Base-by-base conservation (phyloP, 2,113 vertebrate genomes). In the Orientallactaga bullata region DNA sequence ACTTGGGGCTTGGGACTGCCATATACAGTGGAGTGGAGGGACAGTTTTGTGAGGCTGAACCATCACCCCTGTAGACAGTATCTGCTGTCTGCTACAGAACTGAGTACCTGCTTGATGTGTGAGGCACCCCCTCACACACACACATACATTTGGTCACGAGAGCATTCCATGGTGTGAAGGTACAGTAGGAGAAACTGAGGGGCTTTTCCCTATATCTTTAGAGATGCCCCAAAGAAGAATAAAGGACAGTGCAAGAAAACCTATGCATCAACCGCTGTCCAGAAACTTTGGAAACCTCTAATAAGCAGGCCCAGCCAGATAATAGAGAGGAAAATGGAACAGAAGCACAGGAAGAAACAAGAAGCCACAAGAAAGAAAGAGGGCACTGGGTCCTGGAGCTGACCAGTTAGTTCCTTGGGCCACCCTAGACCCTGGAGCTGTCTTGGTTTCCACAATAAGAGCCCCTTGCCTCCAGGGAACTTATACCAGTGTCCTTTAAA, bases 361-460 rank as follows among this genome's bases (percentile, higher is more conserved):
- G 81, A 89, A 94, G 47, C 81, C 26, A 2, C 51, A 58, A 91
- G 87, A 88, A 80, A 91, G 85, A 68, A 21, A 86, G 5, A 47
- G 12, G 85, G 0, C 11, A n/a, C 37, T 10, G 39, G 23, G 69
- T 78, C 82, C 78, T 77, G 69, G 18, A 66, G 26, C 63, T 30
- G 74, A 78, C 72, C 47, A 60, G 89, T 78, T 5, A 47, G 42
- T 47, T 92, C 85, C 85, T 76, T 39, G 85, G 63, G 73, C 17
- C 2, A 4, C 66, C 71, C 77, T 47, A 51, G 39, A 73, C 26
- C 76, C 42, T 39, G 42, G 69, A 15, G 16, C 18, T 76, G 23
- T 87, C 89, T 95, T 81, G 78, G 85, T 93, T 94, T 88, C 94
- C 94, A 71, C 39, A 66, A 5, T 17, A 89, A 96, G 94, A 77